Conservation (phyloP, 2,888 invertebrate species). For the Lasioglossum marginatum region DNA sequence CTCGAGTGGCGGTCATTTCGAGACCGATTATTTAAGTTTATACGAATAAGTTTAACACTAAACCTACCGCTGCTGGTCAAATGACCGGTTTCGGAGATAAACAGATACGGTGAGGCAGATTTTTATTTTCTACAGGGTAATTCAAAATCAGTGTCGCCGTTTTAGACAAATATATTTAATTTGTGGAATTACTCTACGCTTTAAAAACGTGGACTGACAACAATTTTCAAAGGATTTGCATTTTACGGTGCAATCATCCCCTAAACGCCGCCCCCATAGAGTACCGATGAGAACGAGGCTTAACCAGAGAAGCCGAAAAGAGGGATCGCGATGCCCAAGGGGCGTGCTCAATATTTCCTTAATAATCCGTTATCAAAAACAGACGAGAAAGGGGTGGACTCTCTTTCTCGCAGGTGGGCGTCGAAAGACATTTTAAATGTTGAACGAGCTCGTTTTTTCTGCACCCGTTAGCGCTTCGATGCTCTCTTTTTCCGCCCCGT, state of each 20-base stretch:
- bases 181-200: not conserved
- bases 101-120: no score
- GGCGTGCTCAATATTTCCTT: slow-evolving; percentile 34
- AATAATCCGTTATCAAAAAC: slow-evolving; percentile 31
- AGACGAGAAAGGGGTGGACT: slow-evolving; percentile 13
- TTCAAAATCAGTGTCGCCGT: not conserved
- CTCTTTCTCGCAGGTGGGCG: not conserved
- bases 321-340: slow-evolving; percentile 5
- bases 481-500: not conserved
- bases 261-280: not conserved
- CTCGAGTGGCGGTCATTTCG: not conserved
- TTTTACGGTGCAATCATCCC: not conserved
- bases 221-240: not conserved
- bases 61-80: no score
- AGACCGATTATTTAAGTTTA: not conserved
- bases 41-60: no score
- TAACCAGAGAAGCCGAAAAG: not conserved
- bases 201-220: not conserved
- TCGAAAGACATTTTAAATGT: not conserved
- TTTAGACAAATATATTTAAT: not conserved
- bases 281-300: not conserved
- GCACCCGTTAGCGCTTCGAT: slow-evolving; percentile 11
- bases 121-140: not conserved
- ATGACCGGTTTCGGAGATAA: no score
- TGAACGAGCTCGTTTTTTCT: not conserved